These are phyloP conservation scores for Ganaspis sp. DNA, from an alignment of 1,140 invertebrate genomes.

Conservation along the genomic window DNA sequence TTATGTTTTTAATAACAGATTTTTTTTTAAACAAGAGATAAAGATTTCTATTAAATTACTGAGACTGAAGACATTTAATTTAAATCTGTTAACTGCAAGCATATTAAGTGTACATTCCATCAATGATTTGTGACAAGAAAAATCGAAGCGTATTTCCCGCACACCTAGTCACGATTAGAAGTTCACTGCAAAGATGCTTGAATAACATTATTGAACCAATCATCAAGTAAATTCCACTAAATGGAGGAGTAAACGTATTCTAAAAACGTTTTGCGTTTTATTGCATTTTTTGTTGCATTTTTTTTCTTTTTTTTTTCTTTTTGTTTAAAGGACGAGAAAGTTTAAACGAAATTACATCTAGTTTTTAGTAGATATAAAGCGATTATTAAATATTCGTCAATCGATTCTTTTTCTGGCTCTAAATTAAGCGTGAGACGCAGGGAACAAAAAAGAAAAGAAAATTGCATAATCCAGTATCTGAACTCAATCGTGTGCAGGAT, in stretches of 20 bases:
- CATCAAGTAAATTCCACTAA: neutral
- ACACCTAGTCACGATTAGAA: neutral
- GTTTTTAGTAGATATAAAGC: neutral
- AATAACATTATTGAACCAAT: neutral
- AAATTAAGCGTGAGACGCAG: slow-evolving; percentile 8
- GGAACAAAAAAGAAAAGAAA: slow-evolving; percentile 14
- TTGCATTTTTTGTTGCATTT: too few relatives aligned
- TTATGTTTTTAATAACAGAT: too few relatives aligned
- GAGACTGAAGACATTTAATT: too few relatives aligned
- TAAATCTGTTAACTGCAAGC: too few relatives aligned
- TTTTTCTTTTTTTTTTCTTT: too few relatives aligned
- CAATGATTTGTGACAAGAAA: neutral
- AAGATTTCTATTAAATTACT: too few relatives aligned
- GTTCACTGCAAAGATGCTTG: neutral
- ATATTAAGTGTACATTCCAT: neutral
- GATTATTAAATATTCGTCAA: slow-evolving; percentile 14
- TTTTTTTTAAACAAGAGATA: too few relatives aligned
- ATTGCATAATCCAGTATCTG: slow-evolving; percentile 13
- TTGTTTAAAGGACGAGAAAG: too few relatives aligned
- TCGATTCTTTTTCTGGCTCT: slow-evolving; percentile 3
- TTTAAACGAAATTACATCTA: neutral
- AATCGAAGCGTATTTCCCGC: neutral
- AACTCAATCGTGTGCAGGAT: slow-evolving; percentile 12
- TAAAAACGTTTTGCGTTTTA: neutral
- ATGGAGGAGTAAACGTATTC: neutral